Conservation (phyloP, 2,113 vertebrate genomes). For the Eidolon helvum region DNA sequence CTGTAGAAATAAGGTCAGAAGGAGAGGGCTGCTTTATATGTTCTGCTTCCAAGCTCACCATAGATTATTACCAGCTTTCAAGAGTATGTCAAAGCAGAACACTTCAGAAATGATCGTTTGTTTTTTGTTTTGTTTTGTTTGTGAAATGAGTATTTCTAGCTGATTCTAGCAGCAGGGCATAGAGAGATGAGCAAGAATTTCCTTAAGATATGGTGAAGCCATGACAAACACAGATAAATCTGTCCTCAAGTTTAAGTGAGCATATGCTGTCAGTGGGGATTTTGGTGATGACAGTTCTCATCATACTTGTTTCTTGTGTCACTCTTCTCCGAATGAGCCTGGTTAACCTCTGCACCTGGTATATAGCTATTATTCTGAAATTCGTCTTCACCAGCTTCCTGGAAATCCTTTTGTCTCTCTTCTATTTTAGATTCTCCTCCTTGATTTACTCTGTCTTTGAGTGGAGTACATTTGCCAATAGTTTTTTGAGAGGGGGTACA, state of each 20-base stretch:
- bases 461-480: not conserved
- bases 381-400: not conserved
- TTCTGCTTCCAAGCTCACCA: not conserved
- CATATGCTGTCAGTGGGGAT: not conserved
- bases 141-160: not conserved
- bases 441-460: not conserved
- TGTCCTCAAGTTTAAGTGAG: not conserved
- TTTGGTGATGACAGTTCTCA: not conserved
- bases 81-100: not conserved
- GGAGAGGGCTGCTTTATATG: not conserved
- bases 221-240: not conserved
- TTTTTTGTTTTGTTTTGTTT: not conserved
- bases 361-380: not conserved
- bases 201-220: not conserved
- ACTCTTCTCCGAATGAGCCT: not conserved
- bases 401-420: not conserved
- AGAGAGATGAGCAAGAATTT: not conserved
- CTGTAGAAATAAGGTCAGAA: not conserved
- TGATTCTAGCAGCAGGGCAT: not conserved
- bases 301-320: not conserved
- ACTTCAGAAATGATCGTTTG: not conserved
- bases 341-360: not conserved
- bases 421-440: not conserved
- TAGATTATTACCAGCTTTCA: not conserved
- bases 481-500: not conserved